Evolutionary conservation across 1,140 invertebrate genomes (phyloP), one percentile per base, ranked within the genome.

Genomic region (Dolichoris vasculosae): DNA sequence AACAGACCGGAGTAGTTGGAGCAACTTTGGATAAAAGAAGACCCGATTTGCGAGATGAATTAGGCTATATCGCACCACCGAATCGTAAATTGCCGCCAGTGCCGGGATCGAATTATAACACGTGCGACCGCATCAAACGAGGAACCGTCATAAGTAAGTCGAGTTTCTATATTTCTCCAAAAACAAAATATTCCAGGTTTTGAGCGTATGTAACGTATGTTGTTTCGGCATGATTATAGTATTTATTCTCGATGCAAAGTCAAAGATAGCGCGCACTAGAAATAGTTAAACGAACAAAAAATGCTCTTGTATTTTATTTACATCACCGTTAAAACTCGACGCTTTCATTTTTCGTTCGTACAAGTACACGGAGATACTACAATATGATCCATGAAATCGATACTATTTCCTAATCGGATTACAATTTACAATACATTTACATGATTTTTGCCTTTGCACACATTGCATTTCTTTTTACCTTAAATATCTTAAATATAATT

Each of bases 21-120:
- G 96, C 97, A 77, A 97, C 97, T 1, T 93, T 97, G 88, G 97
- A 97, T 92, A 98, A 98, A 93, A 95, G 97, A 86, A 95, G 96
- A 48, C 96, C 96, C 1, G 97, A 97, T 87, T 94, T 98, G 40
- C 95, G 97, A 20, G 97, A 98, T 91, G 97, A 98, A 92, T 94
- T 98, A 11, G 97, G 97, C 46, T 98, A 98, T 93, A 98, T 98
- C 90, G 97, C 97, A 0, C 97, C 97, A 46, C 97, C 97, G 55
- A 98, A 98, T 92, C 95, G 97, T 86, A 98, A 98, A 93, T 94
- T 98, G 69, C 97, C 97, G 15, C 97, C 97, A 20, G 97, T 98
- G 4, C 97, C 97, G 63, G 97, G 97, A 83, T 97, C 97, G 30
- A 97, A 98, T 93, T 98, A 98, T 93, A 98, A 97, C 92, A 98